Conservation (phyloP, 2,113 vertebrate species). For the Bucco capensis region DNA sequence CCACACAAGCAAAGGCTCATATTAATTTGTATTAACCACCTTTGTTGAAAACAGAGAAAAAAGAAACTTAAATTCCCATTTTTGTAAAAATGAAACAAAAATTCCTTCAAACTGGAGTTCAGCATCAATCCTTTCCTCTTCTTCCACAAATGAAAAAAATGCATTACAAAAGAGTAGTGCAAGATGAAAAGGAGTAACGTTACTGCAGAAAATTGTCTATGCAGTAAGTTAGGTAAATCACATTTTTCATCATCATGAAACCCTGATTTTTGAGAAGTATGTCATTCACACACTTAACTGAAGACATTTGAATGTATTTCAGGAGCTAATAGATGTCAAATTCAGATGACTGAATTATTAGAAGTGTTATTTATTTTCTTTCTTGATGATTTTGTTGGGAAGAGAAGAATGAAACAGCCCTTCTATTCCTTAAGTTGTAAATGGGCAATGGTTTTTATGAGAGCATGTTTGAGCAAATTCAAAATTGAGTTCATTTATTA, state of each 20-base stretch:
- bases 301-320: not conserved
- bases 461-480: not conserved
- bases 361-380: not conserved
- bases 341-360: not conserved
- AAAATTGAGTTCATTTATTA: not conserved
- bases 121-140: not conserved
- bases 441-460: not conserved
- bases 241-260: not conserved
- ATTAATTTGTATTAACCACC: slow-evolving; percentile 21
- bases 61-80: not conserved
- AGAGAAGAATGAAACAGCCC: not conserved
- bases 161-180: not conserved
- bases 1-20: not conserved
- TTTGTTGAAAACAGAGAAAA: not conserved
- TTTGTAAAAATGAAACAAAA: not conserved
- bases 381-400: not conserved
- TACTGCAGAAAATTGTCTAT: not conserved
- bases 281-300: not conserved
- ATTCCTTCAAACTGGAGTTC: not conserved
- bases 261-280: not conserved
- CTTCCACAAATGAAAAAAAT: not conserved
- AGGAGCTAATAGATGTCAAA: not conserved
- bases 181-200: not conserved
- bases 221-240: not conserved
- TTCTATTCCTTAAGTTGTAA: not conserved